These are phyloP conservation scores for Bombus balteatus DNA, from an alignment of 1,140 invertebrate genomes.

Conservation along the genomic window DNA sequence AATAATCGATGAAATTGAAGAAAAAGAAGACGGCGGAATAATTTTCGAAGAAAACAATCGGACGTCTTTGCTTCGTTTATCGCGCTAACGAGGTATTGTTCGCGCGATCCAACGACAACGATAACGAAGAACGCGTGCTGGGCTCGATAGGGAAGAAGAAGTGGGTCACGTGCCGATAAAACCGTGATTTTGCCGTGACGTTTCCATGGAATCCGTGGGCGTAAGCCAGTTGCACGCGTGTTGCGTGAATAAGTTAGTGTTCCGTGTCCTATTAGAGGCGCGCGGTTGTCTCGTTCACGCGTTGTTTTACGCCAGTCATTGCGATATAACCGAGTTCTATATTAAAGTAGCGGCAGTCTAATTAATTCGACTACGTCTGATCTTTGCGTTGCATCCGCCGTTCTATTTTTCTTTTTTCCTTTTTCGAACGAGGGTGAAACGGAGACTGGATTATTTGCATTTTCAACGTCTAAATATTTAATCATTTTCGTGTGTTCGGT, in stretches of 20 bases:
- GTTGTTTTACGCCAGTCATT: not conserved
- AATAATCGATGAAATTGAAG: not conserved
- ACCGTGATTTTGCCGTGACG: conserved; percentile 23
- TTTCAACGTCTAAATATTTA: too few species aligned
- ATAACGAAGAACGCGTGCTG: conserved; percentile 51
- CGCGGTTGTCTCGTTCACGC: conserved; percentile 48
- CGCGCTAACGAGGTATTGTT: conserved; percentile 1
- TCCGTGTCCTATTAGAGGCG: conserved; percentile 52
- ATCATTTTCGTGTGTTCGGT: too few species aligned
- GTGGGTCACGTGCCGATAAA: conserved; percentile 63
- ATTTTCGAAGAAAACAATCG: not conserved
- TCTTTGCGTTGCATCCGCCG: not conserved
- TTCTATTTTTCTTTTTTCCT: not conserved
- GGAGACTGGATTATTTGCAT: too few species aligned
- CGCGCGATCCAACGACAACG: conserved; percentile 16
- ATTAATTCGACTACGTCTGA: not conserved
- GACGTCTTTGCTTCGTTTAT: conserved; percentile 9
- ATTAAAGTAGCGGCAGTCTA: not conserved
- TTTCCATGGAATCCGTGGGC: conserved; percentile 60
- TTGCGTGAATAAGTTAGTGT: conserved; percentile 40
- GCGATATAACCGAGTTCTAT: not conserved
- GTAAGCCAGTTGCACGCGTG: conserved; percentile 42
- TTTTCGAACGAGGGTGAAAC: too few species aligned
- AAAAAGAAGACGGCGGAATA: not conserved
- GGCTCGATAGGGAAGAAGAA: conserved; percentile 58